A percentile compares a stretch with the other conserved stretches of the same genome.
Evolutionary conservation across 1,140 invertebrate species (phyloP).

Genomic region (Varroa destructor): DNA sequence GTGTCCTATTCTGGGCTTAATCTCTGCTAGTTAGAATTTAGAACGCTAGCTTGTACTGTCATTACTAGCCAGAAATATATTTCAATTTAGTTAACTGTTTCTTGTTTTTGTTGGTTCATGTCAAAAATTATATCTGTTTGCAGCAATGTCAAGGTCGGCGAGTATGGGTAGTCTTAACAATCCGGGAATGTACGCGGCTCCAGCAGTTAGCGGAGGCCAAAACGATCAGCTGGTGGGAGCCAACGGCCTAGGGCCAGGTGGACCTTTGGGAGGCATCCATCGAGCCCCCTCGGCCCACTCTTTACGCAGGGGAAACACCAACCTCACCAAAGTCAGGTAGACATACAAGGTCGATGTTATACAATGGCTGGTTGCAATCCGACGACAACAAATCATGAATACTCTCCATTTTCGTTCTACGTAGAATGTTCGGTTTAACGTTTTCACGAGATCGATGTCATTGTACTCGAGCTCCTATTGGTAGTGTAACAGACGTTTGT

Average conservation of each 20-base stretch:
- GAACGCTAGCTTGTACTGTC: no score
- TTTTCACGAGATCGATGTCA: no score
- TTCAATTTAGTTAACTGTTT: no score
- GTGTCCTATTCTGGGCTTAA: neutral
- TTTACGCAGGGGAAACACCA: constrained; percentile 3
- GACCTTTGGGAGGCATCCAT: constrained; percentile 20
- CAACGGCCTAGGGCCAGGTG: neutral
- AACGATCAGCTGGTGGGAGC: constrained; percentile 6
- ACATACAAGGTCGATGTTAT: no score
- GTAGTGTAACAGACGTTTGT: no score
- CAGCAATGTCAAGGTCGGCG: constrained; percentile 23
- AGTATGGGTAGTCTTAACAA: constrained; percentile 24
- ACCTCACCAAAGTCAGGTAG: constrained; percentile 28
- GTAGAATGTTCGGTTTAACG: no score
- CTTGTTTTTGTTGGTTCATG: no score
- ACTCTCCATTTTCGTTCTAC: no score
- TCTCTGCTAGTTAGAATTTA: neutral
- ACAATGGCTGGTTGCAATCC: no score
- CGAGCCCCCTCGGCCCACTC: constrained; percentile 14
- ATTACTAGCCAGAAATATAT: no score
- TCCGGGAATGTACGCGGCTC: constrained; percentile 2
- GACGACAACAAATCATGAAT: no score
- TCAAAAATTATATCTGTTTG: neutral
- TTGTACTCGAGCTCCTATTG: no score
- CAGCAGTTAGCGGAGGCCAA: neutral